phyloP scores from a whole-genome alignment of 1,140 invertebrate species.

The Drosophila kanapiae region DNA sequence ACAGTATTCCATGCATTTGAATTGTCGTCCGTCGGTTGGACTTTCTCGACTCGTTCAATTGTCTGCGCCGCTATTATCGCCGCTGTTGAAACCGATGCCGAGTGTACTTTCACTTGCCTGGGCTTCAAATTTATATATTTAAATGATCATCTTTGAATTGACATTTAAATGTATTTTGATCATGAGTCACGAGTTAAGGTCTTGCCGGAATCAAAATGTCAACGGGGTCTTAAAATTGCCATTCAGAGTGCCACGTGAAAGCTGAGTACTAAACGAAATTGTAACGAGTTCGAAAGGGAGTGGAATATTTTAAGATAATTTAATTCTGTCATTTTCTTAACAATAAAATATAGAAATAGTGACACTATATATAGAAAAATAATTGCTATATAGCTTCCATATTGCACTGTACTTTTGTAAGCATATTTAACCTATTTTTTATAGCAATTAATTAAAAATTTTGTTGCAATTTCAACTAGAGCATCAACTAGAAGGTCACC shows the following conservation, averaged over 20 bases:
- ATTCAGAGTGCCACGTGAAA: constrained; percentile 10
- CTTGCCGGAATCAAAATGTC: constrained; percentile 18
- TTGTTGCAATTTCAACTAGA: not conserved
- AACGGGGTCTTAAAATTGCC: constrained; percentile 8
- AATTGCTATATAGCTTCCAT: not conserved
- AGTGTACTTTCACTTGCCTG: constrained; percentile 66
- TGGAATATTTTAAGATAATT: no score
- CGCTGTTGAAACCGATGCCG: not conserved
- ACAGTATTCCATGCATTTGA: constrained; percentile 60
- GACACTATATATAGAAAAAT: not conserved
- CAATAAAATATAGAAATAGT: no score
- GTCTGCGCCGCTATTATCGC: constrained; percentile 19
- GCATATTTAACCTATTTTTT: not conserved
- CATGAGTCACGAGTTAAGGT: constrained; percentile 42
- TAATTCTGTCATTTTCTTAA: no score
- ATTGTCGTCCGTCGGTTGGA: constrained; percentile 56
- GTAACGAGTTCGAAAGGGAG: not conserved
- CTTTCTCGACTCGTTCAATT: constrained; percentile 76
- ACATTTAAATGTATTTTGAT: constrained; percentile 67
- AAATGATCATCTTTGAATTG: constrained; percentile 75
- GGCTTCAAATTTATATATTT: constrained; percentile 43
- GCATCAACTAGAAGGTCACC: not conserved
- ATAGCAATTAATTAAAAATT: not conserved
- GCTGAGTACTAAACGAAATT: not conserved
- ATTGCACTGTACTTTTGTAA: not conserved